A percentile compares a stretch with the other conserved stretches of the same genome.
These are phyloP conservation scores for Lepus townsendii DNA, from an alignment of 2,797 vertebrate genomes.

Conservation along the genomic window DNA sequence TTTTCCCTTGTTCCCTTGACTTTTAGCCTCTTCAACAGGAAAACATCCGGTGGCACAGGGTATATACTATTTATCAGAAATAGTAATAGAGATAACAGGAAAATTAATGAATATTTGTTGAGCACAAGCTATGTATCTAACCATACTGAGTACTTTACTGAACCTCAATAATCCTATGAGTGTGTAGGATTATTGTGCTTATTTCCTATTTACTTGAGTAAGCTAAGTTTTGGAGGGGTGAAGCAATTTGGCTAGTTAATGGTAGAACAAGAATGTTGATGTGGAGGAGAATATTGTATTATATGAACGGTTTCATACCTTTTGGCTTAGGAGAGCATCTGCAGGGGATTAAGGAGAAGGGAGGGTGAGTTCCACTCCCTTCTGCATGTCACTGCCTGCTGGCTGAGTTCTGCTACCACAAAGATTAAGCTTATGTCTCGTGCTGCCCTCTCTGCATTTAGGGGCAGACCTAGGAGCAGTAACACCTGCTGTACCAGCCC, in stretches of 20 bases:
- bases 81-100: background rate
- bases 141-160: background rate
- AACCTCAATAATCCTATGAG: background rate
- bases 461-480: background rate
- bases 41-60: background rate
- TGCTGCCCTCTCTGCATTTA: background rate
- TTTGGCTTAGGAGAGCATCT: background rate
- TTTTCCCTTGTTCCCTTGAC: background rate
- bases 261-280: background rate
- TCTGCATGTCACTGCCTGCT: background rate
- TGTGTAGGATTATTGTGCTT: background rate
- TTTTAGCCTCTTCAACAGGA: background rate
- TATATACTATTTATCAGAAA: background rate
- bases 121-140: background rate
- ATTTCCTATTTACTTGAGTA: background rate
- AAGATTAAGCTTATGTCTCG: background rate
- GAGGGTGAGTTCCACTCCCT: background rate
- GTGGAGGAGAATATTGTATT: background rate
- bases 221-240: background rate
- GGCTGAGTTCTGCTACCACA: background rate
- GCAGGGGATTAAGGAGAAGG: background rate
- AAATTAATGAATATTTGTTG: background rate
- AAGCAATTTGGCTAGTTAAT: background rate
- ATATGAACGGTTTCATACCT: background rate
- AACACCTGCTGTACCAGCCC: background rate